phyloP scores from a whole-genome alignment of 2,797 vertebrate species.

The Anguilla obscura region DNA sequence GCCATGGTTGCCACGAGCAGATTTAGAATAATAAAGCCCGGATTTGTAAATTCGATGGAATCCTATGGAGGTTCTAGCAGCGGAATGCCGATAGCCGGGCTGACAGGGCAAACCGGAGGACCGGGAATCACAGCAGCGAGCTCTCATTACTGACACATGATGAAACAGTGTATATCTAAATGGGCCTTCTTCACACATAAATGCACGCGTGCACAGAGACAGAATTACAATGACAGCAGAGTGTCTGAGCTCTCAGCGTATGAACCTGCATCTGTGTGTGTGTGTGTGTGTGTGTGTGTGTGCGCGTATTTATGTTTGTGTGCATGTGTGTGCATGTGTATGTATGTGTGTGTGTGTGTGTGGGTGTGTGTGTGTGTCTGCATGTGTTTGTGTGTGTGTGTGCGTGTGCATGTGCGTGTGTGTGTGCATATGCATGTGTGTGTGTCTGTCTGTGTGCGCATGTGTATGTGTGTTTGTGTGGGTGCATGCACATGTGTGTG shows the following conservation, averaged over 20 bases:
- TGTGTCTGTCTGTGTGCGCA: too few species aligned
- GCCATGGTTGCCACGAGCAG: conserved; percentile 34
- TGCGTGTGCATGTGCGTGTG: too few species aligned
- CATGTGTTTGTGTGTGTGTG: too few species aligned
- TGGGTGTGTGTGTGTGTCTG: too few species aligned
- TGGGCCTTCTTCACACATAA: not conserved
- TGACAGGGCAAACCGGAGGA: not conserved
- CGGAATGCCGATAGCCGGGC: not conserved
- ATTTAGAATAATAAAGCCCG: conserved; percentile 31
- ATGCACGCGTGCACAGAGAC: not conserved
- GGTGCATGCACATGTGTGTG: too few species aligned
- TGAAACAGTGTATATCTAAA: not conserved
- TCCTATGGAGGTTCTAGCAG: not conserved
- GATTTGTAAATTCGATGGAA: conserved; percentile 22
- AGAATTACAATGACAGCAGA: not conserved
- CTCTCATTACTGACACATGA: not conserved
- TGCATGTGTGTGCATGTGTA: too few species aligned
- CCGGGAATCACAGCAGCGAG: not conserved
- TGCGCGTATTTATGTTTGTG: too few species aligned
- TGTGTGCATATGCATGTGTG: too few species aligned
- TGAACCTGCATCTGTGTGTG: not conserved
- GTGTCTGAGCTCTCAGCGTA: not conserved
- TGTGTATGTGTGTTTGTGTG: too few species aligned
- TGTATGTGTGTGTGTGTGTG: too few species aligned
- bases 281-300: too few species aligned